phyloP scores from a whole-genome alignment of 2,888 invertebrate species.

The Phengaris alcon region DNA sequence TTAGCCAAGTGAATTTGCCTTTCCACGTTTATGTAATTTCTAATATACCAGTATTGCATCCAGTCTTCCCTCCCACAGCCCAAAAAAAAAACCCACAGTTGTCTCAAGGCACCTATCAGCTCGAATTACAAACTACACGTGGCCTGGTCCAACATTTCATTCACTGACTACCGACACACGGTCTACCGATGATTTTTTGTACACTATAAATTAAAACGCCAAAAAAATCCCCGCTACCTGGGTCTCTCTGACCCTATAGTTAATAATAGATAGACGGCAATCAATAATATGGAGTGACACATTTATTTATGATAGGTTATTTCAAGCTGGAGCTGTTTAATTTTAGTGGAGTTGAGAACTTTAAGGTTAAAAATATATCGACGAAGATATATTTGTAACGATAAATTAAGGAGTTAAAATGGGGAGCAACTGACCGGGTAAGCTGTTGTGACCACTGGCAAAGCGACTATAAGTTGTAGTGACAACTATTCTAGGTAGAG shows the following conservation, averaged over 20 bases:
- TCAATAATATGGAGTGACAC: conserved; percentile 26
- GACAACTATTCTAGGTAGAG: too few species aligned
- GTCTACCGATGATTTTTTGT: conserved; percentile 14
- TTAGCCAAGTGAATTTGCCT: too few species aligned
- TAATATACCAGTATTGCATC: background rate
- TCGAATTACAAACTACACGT: background rate
- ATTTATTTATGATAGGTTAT: conserved; percentile 21
- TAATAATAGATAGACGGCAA: conserved; percentile 25
- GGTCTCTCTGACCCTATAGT: conserved; percentile 27
- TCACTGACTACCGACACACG: conserved; percentile 14
- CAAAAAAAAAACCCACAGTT: conserved; percentile 4
- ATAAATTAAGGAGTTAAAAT: background rate
- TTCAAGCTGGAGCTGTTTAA: background rate
- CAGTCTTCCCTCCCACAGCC: background rate
- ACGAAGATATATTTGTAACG: background rate
- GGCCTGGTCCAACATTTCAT: conserved; percentile 10
- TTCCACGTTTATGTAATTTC: too few species aligned
- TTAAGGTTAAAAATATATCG: conserved; percentile 7
- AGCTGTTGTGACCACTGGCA: background rate
- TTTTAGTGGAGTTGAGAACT: background rate
- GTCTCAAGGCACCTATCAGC: background rate
- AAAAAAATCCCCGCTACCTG: conserved; percentile 24
- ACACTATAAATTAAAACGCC: conserved; percentile 19
- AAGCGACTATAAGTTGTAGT: too few species aligned
- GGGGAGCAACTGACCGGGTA: background rate